Base-by-base conservation (phyloP, 2,888 invertebrate genomes). In the Parnassius mnemosyne region DNA sequence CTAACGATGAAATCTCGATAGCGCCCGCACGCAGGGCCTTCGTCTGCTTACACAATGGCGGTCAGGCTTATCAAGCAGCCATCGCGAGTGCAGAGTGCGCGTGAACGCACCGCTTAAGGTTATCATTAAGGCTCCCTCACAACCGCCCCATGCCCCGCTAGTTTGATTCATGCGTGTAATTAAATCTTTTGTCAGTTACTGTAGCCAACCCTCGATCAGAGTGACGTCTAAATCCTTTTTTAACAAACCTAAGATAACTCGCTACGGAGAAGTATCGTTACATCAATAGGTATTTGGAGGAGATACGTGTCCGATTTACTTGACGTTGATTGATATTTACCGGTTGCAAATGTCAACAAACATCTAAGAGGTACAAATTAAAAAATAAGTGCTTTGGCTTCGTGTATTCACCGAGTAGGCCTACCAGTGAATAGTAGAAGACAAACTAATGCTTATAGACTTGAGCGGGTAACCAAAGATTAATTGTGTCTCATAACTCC, bases 131-230 rank as follows among this genome's bases (percentile, higher is more conserved):
- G 53, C 50, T 53, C 62, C 62, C 71, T 64, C 42, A 46, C 51
- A 20, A 11, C 60, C 71, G 65, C 68, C 75, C 72, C 76, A 16
- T n/a, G 71, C 75, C 76, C 77, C 75, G 77, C 72, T 76, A 77
- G 83, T 85, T 89, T 88, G 88, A 89, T 90, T 88, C 90, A 89
- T 88, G 89, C 89, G 90, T 90, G 85, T 89, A 91, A 91, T 91
- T 90, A 89, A 89, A 88, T 90, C 89, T 89, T 87, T 91, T 89
- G 89, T 89, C 80, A 83, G 81, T 76, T 77, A 77, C 79, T 73
- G 75, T 77, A 72, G 77, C 49, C 79, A 77, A 80, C 81, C 83
- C 83, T 80, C 74, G 78, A 82, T 84, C 79, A 74, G 75, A 79
- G 74, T 25, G 70, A 74, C 76, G 77, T 76, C 76, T 79, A 83